These are phyloP conservation scores for Zootoca vivipara DNA, from an alignment of 2,113 vertebrate species.

Conservation along the genomic window DNA sequence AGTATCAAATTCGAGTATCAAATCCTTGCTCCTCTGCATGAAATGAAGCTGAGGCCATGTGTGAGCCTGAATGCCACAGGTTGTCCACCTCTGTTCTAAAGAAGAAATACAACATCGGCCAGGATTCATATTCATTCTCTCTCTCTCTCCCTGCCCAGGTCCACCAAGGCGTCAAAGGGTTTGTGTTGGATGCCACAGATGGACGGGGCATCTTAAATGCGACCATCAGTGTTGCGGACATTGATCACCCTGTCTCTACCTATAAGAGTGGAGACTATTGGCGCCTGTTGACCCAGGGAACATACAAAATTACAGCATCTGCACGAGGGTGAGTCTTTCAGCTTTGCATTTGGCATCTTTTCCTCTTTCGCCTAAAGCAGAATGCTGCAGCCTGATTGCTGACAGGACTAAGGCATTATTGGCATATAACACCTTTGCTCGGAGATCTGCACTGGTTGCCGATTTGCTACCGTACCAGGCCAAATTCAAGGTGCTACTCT, in stretches of 20 bases:
- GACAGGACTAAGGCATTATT: too few species aligned
- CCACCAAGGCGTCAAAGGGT: constrained; percentile 88
- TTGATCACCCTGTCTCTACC: constrained; percentile 87
- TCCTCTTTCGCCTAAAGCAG: too few species aligned
- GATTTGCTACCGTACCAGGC: too few species aligned
- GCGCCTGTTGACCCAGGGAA: constrained; percentile 89
- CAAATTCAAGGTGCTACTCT: too few species aligned
- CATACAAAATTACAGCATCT: constrained; percentile 86
- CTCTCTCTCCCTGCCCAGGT: constrained; percentile 75
- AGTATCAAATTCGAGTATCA: too few species aligned
- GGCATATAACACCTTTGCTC: too few species aligned
- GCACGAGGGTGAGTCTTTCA: constrained; percentile 84
- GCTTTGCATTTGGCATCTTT: not conserved
- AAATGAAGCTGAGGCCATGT: too few species aligned
- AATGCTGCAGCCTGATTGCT: too few species aligned
- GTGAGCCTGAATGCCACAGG: too few species aligned
- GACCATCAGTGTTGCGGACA: constrained; percentile 85
- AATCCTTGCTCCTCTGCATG: too few species aligned
- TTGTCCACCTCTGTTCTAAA: not conserved
- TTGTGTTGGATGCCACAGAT: constrained; percentile 87
- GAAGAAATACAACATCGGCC: not conserved
- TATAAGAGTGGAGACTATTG: constrained; percentile 91
- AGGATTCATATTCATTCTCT: not conserved
- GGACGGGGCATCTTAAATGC: constrained; percentile 89
- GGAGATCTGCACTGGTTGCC: too few species aligned